Base-by-base conservation (phyloP, 2,888 invertebrate species). In the Thelaira solivaga region DNA sequence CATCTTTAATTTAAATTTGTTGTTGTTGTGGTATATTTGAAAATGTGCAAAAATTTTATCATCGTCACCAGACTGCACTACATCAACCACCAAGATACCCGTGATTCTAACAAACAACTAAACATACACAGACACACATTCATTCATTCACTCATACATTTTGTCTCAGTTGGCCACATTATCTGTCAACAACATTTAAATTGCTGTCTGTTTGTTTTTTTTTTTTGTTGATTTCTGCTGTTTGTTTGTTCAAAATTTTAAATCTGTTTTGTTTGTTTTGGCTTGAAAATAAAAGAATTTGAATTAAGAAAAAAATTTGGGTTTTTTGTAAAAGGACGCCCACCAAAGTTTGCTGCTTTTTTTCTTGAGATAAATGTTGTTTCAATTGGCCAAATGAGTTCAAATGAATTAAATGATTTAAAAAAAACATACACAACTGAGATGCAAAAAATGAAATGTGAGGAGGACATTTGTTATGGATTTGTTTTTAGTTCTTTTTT, bases 121-220 rank as follows among this genome's bases (percentile, higher is more conserved):
- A 13, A 11, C n/a, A 5, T 55, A 10, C 11, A 18, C 18, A 16
- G n/a, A 49, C 10, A 29, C 10, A 45, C 36, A 47, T 34, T 10
- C 8, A 26, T 4, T 31, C 34, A 49, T 13, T 39, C 7, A 34
- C 26, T 8, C 11, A 7, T 29, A 29, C 51, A 36, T 26, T 24
- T 57, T 64, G 55, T 57, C 68, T 74, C 61, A 55, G 73, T 80
- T 82, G 79, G 77, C 75, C 59, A 76, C 76, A 81, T 80, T 82
- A 81, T 80, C 81, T 82, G 82, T 82, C 82, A 82, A 81, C 82
- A 81, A 72, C 80, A 81, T 82, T 81, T 81, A 80, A 81, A 80
- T 81, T 72, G 61, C 61, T 61, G 67, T 75, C 64, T 72, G 55
- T 61, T 18, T 73, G 64, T 29, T 39, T 24, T 22, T 24, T 26